These are phyloP conservation scores for Clarias macrocephalus DNA, from an alignment of 2,113 vertebrate species.

Conservation along the genomic window DNA sequence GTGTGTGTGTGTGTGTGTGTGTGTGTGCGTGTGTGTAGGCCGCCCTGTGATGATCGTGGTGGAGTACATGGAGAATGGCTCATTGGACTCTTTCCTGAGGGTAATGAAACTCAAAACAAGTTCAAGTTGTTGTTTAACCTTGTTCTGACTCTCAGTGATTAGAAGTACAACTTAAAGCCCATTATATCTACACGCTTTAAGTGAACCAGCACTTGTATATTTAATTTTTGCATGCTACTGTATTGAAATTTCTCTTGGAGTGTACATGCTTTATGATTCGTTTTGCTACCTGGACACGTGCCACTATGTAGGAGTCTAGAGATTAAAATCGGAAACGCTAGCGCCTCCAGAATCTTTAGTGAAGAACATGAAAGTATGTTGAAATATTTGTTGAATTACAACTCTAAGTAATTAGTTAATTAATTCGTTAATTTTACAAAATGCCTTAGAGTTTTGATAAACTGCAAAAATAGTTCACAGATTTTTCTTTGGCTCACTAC, in stretches of 20 bases:
- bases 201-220: not conserved
- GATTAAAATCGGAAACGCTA: not conserved
- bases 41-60: conserved; percentile 53
- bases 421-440: not conserved
- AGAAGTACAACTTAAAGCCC: not conserved
- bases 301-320: not conserved
- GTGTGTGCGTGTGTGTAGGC: conserved; percentile 43
- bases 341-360: not conserved
- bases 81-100: conserved; percentile 54
- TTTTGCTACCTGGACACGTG: not conserved
- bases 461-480: not conserved
- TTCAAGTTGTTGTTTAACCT: not conserved
- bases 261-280: not conserved
- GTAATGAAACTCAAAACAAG: not conserved
- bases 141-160: not conserved
- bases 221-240: not conserved
- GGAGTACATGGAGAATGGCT: conserved; percentile 55
- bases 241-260: not conserved
- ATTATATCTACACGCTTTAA: not conserved
- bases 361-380: not conserved
- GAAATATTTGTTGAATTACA: not conserved
- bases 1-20: not conserved
- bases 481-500: not conserved
- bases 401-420: not conserved
- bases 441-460: not conserved